Percentiles rank a stretch among this genome's conserved stretches.
These are phyloP conservation scores for Caenorhabditis latens DNA, from an alignment of 1,140 invertebrate genomes.

Conservation along the genomic window DNA sequence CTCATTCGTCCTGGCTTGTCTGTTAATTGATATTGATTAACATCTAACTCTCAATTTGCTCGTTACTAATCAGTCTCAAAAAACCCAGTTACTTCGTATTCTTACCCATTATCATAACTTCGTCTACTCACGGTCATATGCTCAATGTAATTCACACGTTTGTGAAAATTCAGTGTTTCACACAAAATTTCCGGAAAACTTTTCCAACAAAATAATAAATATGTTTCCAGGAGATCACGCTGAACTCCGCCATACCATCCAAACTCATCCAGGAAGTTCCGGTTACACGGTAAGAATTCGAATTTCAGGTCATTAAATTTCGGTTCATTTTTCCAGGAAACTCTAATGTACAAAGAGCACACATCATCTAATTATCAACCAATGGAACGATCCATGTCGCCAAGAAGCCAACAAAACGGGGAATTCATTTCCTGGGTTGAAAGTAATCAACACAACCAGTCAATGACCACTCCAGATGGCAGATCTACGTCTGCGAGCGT, in stretches of 20 bases:
- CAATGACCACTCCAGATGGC: slow-evolving; percentile 41
- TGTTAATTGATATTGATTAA: neutral
- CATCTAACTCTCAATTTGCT: neutral
- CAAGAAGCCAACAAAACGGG: slow-evolving; percentile 37
- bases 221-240: slow-evolving; percentile 41
- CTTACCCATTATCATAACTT: no score
- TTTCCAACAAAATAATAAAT: no score
- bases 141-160: no score
- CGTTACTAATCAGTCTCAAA: neutral
- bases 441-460: slow-evolving; percentile 23
- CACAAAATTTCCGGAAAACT: neutral
- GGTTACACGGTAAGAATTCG: slow-evolving; percentile 13
- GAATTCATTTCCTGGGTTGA: slow-evolving; percentile 39
- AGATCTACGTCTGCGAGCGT: slow-evolving; percentile 35
- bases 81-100: neutral
- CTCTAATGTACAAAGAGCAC: slow-evolving; percentile 41
- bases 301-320: neutral
- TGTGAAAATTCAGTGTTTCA: no score
- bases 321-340: neutral
- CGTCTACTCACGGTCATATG: no score
- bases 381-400: slow-evolving; percentile 33
- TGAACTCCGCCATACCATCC: slow-evolving; percentile 41
- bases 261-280: slow-evolving; percentile 38
- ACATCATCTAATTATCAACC: slow-evolving; percentile 43
- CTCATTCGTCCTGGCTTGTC: neutral